These are phyloP conservation scores for Cercopithecus mona DNA, from an alignment of 2,113 vertebrate genomes.

Conservation along the genomic window DNA sequence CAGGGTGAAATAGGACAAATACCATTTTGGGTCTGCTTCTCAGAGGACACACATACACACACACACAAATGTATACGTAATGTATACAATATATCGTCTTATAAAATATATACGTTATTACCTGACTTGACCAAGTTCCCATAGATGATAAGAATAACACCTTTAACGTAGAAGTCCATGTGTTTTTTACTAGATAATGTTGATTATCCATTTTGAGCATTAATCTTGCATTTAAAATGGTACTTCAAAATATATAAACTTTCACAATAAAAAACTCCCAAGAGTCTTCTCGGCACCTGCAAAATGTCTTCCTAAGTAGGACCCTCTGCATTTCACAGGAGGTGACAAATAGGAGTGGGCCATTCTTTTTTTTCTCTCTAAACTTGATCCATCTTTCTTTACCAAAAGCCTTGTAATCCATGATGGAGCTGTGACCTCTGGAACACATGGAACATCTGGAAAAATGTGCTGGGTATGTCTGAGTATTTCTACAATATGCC, in stretches of 20 bases:
- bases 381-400: background rate
- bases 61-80: background rate
- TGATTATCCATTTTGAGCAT: background rate
- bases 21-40: background rate
- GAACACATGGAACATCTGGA: background rate
- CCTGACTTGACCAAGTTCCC: background rate
- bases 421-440: background rate
- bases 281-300: background rate
- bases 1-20: background rate
- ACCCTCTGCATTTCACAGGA: background rate
- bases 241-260: background rate
- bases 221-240: background rate
- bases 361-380: background rate
- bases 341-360: background rate
- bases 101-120: background rate
- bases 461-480: background rate
- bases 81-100: background rate
- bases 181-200: background rate
- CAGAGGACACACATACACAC: accelerated
- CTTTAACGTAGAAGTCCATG: background rate
- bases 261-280: background rate
- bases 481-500: background rate
- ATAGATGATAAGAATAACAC: background rate
- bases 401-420: background rate
- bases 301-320: background rate